Base-by-base conservation (phyloP, 1,140 invertebrate genomes). In the Scylla paramamosain region DNA sequence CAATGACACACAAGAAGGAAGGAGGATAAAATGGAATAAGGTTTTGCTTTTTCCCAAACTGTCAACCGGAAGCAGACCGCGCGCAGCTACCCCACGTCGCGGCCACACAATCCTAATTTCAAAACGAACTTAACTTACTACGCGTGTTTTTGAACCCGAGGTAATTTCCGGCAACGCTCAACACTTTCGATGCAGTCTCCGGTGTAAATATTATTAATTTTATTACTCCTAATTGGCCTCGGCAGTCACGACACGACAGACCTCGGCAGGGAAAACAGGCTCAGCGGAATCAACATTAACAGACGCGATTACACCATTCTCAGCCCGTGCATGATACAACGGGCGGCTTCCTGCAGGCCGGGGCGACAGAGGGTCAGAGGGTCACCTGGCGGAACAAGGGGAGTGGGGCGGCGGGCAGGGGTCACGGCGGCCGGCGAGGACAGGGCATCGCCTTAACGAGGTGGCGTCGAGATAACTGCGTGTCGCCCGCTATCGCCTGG, bases 401-500 rank as follows among this genome's bases (percentile, higher is more conserved):
- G 28, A 84, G 83, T 32, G 25, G 25, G n/a, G 83, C 0, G n/a
- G 10, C 83, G 16, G 10, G 83, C 8, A 32, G 83, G 12, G 83
- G 83, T 28, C 83, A 29, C n/a, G 83, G 45, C 48, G 29, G 45
- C 6, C 29, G 28, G 39, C 39, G 46, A 48, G 28, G 39, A 48
- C 12, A 48, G 46, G 89, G 39, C 48, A 16, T 48, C 89, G 46
- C 39, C 28, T 48, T 48, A 91, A 52, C 14, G 89, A 91, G 32
- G 89, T 28, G 14, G 89, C 31, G 28, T 32, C 83, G n/a, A 12
- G 67, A 83, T 92, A 82, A 67, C n/a, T 29, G 45, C n/a, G 91
- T 67, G 28, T 59, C 10, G 3, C 52, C 52, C 2, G 91, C 31
- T 92, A 92, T 92, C 91, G 91, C 59, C 67, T 29, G 31, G 91